Conservation (phyloP, 2,113 vertebrate species). For the Picathartes gymnocephalus region DNA sequence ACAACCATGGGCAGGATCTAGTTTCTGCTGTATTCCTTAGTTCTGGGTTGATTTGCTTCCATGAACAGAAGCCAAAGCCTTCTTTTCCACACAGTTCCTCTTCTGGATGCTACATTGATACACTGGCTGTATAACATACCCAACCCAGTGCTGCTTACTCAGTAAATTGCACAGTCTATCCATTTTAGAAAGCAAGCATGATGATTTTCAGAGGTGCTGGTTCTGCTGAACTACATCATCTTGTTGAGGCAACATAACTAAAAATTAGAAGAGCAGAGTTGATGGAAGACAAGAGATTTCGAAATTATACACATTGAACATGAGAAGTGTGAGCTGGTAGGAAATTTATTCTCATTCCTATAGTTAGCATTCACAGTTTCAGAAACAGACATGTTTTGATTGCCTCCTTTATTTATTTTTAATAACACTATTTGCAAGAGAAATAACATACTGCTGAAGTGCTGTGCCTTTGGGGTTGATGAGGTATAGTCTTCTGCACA, state of each 20-base stretch:
- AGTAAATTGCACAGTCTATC: background rate
- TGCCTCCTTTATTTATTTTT: slow-evolving; percentile 25
- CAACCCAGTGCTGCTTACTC: background rate
- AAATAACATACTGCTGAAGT: background rate
- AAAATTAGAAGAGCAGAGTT: background rate
- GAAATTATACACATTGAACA: background rate
- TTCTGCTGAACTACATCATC: background rate
- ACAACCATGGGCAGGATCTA: background rate
- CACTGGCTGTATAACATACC: background rate
- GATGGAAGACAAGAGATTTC: background rate
- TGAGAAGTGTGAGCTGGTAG: background rate
- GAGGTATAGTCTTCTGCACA: background rate
- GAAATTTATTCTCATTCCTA: background rate
- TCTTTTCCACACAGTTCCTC: background rate
- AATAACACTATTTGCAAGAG: background rate
- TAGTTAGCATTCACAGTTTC: background rate
- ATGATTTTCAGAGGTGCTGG: background rate
- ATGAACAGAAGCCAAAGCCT: background rate
- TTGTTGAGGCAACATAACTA: background rate
- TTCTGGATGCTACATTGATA: background rate
- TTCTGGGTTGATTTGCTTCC: background rate
- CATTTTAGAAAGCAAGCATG: background rate
- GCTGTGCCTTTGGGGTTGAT: background rate
- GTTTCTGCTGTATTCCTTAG: background rate
- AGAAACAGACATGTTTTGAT: slow-evolving; percentile 15